A percentile compares a stretch with the other conserved stretches of the same genome.
These are phyloP conservation scores for Calliopum simillimum DNA, from an alignment of 2,888 invertebrate species.

Conservation along the genomic window DNA sequence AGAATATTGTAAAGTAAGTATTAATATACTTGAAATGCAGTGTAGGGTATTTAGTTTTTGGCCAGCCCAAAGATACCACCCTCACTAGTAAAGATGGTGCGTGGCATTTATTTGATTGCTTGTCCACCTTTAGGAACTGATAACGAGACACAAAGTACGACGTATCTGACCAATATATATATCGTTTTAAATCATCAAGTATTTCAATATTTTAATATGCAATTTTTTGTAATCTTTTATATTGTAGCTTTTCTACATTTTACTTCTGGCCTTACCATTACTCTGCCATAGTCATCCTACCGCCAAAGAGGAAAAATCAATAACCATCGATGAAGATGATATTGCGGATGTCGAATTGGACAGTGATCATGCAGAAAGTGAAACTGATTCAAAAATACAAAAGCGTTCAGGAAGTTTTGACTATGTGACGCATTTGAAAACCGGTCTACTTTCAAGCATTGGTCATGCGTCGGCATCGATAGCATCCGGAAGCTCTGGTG, in stretches of 20 bases:
- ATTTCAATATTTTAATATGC: neutral
- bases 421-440: conserved; percentile 63
- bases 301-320: conserved; percentile 51
- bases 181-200: no score
- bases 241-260: conserved; percentile 50
- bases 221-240: conserved; percentile 13
- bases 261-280: conserved; percentile 56
- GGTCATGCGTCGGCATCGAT: conserved; percentile 66
- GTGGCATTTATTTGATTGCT: no score
- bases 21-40: no score
- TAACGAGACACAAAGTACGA: no score
- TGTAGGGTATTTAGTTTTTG: no score
- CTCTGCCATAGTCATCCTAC: conserved; percentile 57
- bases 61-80: no score
- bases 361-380: conserved; percentile 59
- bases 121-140: no score
- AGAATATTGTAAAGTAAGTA: no score
- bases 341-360: conserved; percentile 59
- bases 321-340: conserved; percentile 47
- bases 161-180: no score
- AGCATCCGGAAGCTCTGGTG: conserved; percentile 64
- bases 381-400: conserved; percentile 59
- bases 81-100: no score
- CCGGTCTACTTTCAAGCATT: conserved; percentile 62
- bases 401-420: conserved; percentile 66